These are phyloP conservation scores for Archilochus colubris DNA, from an alignment of 2,113 vertebrate genomes.

Conservation along the genomic window DNA sequence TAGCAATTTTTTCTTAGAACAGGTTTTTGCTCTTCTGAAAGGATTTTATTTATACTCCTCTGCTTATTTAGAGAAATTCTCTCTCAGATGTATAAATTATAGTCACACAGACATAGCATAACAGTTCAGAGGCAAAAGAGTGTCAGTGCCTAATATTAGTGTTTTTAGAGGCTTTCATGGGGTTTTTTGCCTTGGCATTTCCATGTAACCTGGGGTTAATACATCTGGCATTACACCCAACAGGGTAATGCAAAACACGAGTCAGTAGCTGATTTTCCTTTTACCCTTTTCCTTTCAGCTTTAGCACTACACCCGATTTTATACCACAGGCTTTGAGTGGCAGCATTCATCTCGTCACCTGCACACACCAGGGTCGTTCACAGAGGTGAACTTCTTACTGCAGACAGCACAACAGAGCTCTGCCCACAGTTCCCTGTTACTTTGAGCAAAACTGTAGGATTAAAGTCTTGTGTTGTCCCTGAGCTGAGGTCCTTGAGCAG, in stretches of 20 bases:
- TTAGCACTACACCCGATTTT: not conserved
- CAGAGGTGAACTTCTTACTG: not conserved
- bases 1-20: not conserved
- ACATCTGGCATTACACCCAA: not conserved
- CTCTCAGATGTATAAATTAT: constrained; percentile 4
- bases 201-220: not conserved
- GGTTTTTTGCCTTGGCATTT: not conserved
- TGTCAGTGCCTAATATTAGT: not conserved
- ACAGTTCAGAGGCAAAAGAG: not conserved
- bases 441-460: not conserved
- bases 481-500: not conserved
- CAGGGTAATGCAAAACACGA: not conserved
- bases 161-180: not conserved
- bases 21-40: not conserved
- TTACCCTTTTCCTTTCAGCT: not conserved
- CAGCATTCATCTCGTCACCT: constrained; percentile 6
- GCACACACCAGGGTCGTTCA: not conserved
- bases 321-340: not conserved
- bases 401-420: not conserved
- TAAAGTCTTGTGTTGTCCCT: constrained; percentile 19
- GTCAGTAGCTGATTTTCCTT: not conserved
- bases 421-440: not conserved
- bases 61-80: not conserved
- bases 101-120: not conserved
- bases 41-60: not conserved